Evolutionary conservation across 2,797 vertebrate genomes (phyloP), one percentile per base, ranked within the genome.

Genomic region (Kryptolebias ocellatus): DNA sequence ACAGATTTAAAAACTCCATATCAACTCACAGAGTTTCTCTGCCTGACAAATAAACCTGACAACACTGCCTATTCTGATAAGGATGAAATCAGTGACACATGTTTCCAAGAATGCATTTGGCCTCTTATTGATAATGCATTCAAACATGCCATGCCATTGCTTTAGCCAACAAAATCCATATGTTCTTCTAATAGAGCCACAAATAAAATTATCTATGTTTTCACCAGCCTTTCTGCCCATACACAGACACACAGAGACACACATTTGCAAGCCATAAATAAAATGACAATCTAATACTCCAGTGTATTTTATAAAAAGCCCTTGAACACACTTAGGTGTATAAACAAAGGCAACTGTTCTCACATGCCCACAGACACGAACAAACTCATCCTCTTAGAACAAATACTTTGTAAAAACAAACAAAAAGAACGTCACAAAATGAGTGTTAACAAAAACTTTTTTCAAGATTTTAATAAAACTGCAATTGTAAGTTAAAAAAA

Each of bases 301-400:
- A 76, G 70, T 68, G 75, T 74, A 82, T 63, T 80, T 75, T 80
- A 58, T 70, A 76, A 75, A 81, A 84, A 17, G 60, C 78, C 70
- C 63, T 83, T 83, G 66, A 87, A 89, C 75, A 85, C 69, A 84
- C 76, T 86, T 71, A 24, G 56, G 58, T 63, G 66, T 69, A 74
- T 74, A 86, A 85, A 88, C 83, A 88, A 78, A 81, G 56, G 39
- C 76, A 81, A 72, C 70, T 72, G 74, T 72, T 80, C 76, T 56
- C 53, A 34, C 44, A n/a, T 64, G 47, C 24, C 61, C 29, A 59
- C 49, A 72, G 49, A 72, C 12, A 39, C 10, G 37, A 12, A 39
- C 11, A 39, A 39, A 39, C 37, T 39, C 37, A 39, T 39, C 37
- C 37, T 39, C 37, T 11, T 1, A 11, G 10, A 39, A 39, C 37